phyloP scores from a whole-genome alignment of 1,140 invertebrate species.

The Campoletis sonorensis region DNA sequence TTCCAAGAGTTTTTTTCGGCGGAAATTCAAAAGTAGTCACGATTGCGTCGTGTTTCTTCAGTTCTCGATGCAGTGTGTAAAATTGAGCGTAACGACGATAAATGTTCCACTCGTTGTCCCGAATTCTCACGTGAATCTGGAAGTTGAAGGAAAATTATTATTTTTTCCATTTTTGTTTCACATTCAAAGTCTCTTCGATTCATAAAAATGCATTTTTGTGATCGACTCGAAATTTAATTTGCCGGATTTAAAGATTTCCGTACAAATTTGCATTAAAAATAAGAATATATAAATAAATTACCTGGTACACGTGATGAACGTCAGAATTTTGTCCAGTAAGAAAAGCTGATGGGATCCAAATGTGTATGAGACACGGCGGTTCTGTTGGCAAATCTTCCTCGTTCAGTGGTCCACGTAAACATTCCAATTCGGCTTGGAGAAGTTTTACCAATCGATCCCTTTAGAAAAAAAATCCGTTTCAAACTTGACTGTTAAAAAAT shows the following conservation, averaged over 20 bases:
- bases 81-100: conserved; percentile 95
- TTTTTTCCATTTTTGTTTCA: too few relatives aligned
- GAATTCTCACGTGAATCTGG: conserved; percentile 89
- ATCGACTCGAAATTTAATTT: neutral
- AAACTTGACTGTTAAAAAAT: too few relatives aligned
- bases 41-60: conserved; percentile 89
- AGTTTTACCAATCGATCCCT: conserved; percentile 83
- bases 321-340: conserved; percentile 86
- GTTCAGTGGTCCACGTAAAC: conserved; percentile 82
- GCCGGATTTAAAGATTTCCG: too few relatives aligned
- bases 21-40: conserved; percentile 92
- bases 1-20: conserved; percentile 94
- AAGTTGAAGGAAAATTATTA: conserved; percentile 51
- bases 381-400: conserved; percentile 74
- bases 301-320: conserved; percentile 92
- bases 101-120: conserved; percentile 95
- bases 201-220: conserved; percentile 19
- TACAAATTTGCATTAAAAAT: too few relatives aligned
- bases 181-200: too few relatives aligned
- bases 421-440: conserved; percentile 82
- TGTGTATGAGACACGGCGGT: conserved; percentile 83
- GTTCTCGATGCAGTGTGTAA: conserved; percentile 86
- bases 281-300: too few relatives aligned
- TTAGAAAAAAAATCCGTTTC: conserved; percentile 41
- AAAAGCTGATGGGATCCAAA: conserved; percentile 94